Evolutionary conservation across 2,888 invertebrate genomes (phyloP), one percentile per base, ranked within the genome.

Genomic region (Leptinotarsa haldemani): DNA sequence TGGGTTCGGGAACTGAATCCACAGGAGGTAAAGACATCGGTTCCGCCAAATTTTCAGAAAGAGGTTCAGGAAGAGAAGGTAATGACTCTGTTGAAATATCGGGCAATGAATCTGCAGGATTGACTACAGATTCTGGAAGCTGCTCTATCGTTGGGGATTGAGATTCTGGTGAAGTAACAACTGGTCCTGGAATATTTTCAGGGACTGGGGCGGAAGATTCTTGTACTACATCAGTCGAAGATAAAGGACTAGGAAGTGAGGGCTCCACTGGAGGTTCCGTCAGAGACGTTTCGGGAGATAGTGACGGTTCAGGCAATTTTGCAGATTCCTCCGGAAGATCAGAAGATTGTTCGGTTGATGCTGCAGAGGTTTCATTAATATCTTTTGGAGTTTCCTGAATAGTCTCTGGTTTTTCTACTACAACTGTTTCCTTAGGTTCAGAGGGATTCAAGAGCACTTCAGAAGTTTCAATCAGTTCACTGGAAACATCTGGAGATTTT

Each of bases 1-100:
- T 85, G 25, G 88, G 87, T 79, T 86, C 86, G 48, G 88, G 88
- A 64, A 85, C 84, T 56, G 84, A 84, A 77, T 87, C 87, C 65
- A 87, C 85, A n/a, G 88, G 87, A 18, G 87, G 87, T 78, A 88
- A 80, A 73, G 87, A 87, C 86, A 87, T 86, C 46, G 87, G 87
- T 79, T 86, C 86, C 22, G 86, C 85, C 75, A 87, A 80, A 81
- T 85, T 85, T 76, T 87, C 87, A 13, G 83, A 87, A 70, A 81
- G 79, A 71, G 84, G 86, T 79, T 85, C 87, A 18, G 85, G 87
- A 67, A 85, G 83, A 68, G 86, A 88, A 50, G 86, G 87, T 74
- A 87, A 81, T 66, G 85, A 87, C 82, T 85, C 87, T 61, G 87
- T 86, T 30, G 87, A 88, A 52, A 88, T 83, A 73, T 88, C 88